A percentile compares a stretch with the other conserved stretches of the same genome.
phyloP scores from a whole-genome alignment of 2,113 vertebrate genomes.

The Platycercus adscitus region DNA sequence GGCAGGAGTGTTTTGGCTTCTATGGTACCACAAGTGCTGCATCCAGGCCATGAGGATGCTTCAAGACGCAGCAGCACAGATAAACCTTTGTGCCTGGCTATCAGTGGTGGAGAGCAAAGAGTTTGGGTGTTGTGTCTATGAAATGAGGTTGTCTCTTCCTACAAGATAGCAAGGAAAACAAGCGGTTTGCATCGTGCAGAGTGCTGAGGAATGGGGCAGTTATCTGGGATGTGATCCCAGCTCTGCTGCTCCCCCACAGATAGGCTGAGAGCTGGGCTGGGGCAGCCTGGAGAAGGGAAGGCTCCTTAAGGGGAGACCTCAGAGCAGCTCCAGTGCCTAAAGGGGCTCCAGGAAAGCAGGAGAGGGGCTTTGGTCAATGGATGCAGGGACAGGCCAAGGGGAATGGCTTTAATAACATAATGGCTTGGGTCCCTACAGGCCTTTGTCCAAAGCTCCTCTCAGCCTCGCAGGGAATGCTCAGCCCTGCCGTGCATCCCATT shows the following conservation, averaged over 20 bases:
- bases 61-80: not conserved
- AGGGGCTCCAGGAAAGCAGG: not conserved
- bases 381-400: not conserved
- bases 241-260: not conserved
- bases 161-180: not conserved
- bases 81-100: not conserved
- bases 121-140: not conserved
- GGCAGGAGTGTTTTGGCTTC: not conserved
- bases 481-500: not conserved
- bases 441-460: not conserved
- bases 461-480: not conserved
- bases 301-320: not conserved
- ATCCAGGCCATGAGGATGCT: not conserved
- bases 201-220: not conserved
- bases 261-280: not conserved
- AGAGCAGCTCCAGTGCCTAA: not conserved
- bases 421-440: not conserved
- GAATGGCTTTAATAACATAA: not conserved
- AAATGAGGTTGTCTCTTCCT: not conserved
- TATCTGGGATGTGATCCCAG: not conserved
- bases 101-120: not conserved
- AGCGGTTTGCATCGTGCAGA: rapidly evolving
- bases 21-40: not conserved
- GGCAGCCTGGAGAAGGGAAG: not conserved
- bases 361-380: not conserved